Percentiles rank a stretch among this genome's conserved stretches.
Evolutionary conservation across 2,888 invertebrate genomes (phyloP).

Genomic region (Sipha maydis): DNA sequence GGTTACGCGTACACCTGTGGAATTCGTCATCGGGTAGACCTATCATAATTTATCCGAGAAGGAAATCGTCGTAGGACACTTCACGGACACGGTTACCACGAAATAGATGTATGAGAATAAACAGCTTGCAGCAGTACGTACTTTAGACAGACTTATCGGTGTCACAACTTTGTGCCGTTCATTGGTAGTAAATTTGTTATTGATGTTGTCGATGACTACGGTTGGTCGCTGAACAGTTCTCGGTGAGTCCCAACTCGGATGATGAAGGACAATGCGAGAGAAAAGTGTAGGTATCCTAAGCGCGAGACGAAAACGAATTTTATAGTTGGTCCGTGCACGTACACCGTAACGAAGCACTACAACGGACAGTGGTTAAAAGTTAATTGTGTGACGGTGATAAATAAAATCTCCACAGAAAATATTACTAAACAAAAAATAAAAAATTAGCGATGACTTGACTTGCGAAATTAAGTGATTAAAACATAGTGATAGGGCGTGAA

Average conservation of each 20-base stretch:
- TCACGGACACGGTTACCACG: not conserved
- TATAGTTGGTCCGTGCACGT: not conserved
- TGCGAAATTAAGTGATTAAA: conserved; percentile 55
- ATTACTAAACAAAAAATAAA: not conserved
- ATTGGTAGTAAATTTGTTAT: conserved; percentile 20
- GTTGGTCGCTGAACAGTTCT: not conserved
- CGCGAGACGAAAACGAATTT: not conserved
- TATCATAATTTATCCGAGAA: too few species aligned
- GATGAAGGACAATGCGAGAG: not conserved
- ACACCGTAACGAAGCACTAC: not conserved
- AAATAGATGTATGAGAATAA: not conserved
- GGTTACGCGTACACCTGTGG: not conserved
- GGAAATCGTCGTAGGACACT: not conserved
- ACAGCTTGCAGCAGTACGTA: not conserved
- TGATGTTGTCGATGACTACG: not conserved
- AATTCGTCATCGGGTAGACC: too few species aligned
- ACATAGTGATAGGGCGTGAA: conserved; percentile 49
- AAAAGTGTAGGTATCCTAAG: not conserved
- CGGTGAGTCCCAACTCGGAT: not conserved
- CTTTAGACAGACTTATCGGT: not conserved
- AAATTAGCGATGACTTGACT: conserved; percentile 43
- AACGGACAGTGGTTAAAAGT: not conserved
- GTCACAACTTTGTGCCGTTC: conserved; percentile 51
- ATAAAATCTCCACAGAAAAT: conserved; percentile 13
- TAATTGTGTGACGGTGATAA: conserved; percentile 7